Conservation (phyloP, 2,888 invertebrate species). For the Caenorhabditis sp. region DNA sequence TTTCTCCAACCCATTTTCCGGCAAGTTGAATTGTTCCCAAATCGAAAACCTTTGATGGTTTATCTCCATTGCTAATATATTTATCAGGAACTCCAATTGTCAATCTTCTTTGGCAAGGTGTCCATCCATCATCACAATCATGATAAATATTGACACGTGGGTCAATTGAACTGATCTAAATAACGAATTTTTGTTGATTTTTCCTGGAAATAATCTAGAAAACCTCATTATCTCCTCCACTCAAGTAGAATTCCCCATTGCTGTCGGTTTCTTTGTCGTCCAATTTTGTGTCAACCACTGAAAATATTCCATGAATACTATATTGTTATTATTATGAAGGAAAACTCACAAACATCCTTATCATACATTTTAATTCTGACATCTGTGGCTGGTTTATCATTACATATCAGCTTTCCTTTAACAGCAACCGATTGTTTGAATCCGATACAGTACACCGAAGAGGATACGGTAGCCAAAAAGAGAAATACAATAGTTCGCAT, state of each 20-base stretch:
- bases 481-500: background rate
- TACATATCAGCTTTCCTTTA: constrained; percentile 43
- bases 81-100: constrained; percentile 49
- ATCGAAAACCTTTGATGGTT: constrained; percentile 41
- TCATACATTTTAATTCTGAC: constrained; percentile 50
- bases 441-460: constrained; percentile 22
- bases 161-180: constrained; percentile 33
- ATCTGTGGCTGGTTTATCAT: constrained; percentile 48
- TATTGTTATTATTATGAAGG: too few species aligned
- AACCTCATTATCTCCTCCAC: constrained; percentile 35
- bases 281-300: constrained; percentile 50
- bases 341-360: constrained; percentile 48
- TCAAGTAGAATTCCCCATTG: constrained; percentile 44
- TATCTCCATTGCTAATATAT: constrained; percentile 46
- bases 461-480: background rate
- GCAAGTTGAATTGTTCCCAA: constrained; percentile 51
- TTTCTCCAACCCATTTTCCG: constrained; percentile 53
- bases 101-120: constrained; percentile 53
- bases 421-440: constrained; percentile 51
- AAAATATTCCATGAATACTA: constrained; percentile 7
- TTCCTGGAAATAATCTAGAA: background rate
- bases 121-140: constrained; percentile 54
- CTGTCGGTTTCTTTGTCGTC: constrained; percentile 41
- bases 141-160: constrained; percentile 43
- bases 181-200: too few species aligned